A percentile compares a stretch with the other conserved stretches of the same genome.
These are phyloP conservation scores for Enteromius argenteus DNA, from an alignment of 2,797 vertebrate species.

Conservation along the genomic window DNA sequence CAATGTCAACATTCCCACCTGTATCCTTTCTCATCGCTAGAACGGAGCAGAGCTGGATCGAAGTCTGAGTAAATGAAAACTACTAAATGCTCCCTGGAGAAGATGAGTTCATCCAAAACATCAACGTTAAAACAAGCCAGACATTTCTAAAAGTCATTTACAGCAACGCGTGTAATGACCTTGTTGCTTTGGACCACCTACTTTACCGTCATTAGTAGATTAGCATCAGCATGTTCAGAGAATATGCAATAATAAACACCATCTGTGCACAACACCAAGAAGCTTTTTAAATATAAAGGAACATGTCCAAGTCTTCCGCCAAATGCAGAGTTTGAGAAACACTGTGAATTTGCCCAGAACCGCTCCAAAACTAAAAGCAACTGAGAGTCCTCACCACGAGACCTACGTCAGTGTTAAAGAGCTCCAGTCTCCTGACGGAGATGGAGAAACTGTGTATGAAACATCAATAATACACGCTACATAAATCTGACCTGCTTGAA, in stretches of 20 bases:
- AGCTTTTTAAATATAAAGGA: background rate
- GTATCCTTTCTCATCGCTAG: background rate
- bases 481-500: conserved; percentile 20
- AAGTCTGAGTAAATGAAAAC: background rate
- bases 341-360: background rate
- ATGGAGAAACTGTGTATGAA: conserved; percentile 4
- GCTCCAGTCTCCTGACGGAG: background rate
- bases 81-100: background rate
- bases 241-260: background rate
- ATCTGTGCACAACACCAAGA: background rate
- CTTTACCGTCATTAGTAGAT: background rate
- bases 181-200: background rate
- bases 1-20: background rate
- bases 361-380: background rate
- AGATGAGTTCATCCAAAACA: background rate
- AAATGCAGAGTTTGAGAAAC: background rate
- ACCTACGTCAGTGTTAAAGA: background rate
- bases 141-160: background rate
- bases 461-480: conserved; percentile 8
- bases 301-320: background rate
- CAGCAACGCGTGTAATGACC: background rate
- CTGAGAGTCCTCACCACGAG: background rate
- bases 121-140: background rate
- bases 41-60: conserved; percentile 20
- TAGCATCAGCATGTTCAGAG: background rate